Base-by-base conservation (phyloP, 2,797 vertebrate genomes). In the Enteromius argenteus region DNA sequence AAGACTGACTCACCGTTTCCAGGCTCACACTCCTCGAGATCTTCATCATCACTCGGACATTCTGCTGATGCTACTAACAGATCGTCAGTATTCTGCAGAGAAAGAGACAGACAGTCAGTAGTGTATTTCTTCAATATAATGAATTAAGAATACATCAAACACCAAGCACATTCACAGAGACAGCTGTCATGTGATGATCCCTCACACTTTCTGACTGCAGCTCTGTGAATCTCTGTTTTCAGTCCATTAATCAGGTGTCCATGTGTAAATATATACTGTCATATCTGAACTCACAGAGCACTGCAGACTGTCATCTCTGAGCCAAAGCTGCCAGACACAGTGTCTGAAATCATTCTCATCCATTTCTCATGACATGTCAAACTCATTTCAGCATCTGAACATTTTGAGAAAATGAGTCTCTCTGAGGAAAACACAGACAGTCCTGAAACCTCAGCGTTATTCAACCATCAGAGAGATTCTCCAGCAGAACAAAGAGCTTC, bases 1-100 rank as follows among this genome's bases (percentile, higher is more conserved):
- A 81, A 92, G 91, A 92, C 88, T 90, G 89, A 96, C 97, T 97
- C 96, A 98, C 97, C 97, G 91, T 97, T 97, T 94, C 96, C 97
- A 80, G 96, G 96, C 85, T 98, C 97, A 80, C 97, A 98, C 93
- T 98, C 97, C 92, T 98, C 97, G 90, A 98, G 92, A 92, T 98
- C 97, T 91, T 98, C 97, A 10, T 98, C 97, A 81, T 98, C 97
- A 0, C 96, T 97, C 5, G 97, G 97, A 92, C 97, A 98, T 90
- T 98, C 97, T 0, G 97, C 97, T 0, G 97, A 97, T 73, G 97
- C 96, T 91, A 98, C 97, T 89, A 98, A 94, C 84, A 98, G 94
- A 90, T 97, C 97, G 85, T 97, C 97, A 15, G 96, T 96, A 92
- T 97, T 97, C 97, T 98, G 92, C n/a, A 91, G 58, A 37, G 17